These are phyloP conservation scores for Tenthredo mesomela DNA, from an alignment of 2,888 invertebrate species.

Conservation along the genomic window DNA sequence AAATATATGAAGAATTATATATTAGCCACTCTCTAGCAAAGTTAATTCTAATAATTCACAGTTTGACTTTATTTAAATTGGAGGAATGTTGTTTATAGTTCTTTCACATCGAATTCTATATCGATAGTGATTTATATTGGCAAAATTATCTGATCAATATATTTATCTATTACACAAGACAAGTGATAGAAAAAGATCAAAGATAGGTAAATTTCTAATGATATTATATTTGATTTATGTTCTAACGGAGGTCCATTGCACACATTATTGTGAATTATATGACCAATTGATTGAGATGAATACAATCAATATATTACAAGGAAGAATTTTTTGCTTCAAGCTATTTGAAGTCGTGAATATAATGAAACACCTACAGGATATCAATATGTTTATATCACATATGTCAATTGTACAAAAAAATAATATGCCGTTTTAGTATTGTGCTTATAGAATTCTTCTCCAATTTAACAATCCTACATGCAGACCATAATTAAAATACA, in stretches of 20 bases:
- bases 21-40: neutral
- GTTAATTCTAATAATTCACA: conserved; percentile 14
- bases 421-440: conserved; percentile 29
- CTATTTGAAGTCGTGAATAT: neutral
- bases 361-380: neutral
- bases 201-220: neutral
- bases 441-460: conserved; percentile 16
- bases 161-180: neutral
- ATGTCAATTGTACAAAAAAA: conserved; percentile 10
- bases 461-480: conserved; percentile 29
- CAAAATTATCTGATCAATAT: neutral
- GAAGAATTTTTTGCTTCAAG: neutral
- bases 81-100: neutral
- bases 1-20: neutral
- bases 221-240: conserved; percentile 6
- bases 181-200: neutral
- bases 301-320: neutral
- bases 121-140: neutral
- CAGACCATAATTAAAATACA: conserved; percentile 12
- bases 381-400: neutral
- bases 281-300: neutral
- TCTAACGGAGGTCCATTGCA: neutral
- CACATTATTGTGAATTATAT: neutral
- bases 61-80: neutral
- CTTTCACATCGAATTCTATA: neutral